A percentile compares a stretch with the other conserved stretches of the same genome.
These are phyloP conservation scores for Castor canadensis DNA, from an alignment of 2,113 vertebrate genomes.

Conservation along the genomic window DNA sequence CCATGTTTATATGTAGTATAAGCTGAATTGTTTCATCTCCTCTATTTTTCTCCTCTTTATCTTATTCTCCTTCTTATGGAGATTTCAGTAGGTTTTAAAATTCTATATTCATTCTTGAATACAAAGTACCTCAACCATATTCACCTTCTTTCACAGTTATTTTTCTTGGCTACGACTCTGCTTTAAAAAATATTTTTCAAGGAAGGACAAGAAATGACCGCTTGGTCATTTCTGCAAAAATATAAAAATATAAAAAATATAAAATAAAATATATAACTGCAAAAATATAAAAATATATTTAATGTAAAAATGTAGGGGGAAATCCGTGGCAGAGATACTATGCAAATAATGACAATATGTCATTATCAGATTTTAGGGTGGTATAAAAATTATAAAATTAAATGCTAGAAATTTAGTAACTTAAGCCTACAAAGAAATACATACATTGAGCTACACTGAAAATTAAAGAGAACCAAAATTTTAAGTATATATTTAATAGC, in stretches of 20 bases:
- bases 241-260: background rate
- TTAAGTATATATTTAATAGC: background rate
- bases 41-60: too few species aligned
- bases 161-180: background rate
- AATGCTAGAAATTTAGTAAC: background rate
- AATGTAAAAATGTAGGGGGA: background rate
- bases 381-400: background rate
- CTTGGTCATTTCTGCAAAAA: too few species aligned
- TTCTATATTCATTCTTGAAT: too few species aligned
- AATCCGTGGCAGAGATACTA: background rate
- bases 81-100: too few species aligned
- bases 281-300: background rate
- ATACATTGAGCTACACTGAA: background rate
- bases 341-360: background rate
- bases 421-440: background rate
- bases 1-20: too few species aligned
- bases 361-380: background rate
- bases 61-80: too few species aligned
- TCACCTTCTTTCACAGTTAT: background rate
- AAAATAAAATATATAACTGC: background rate
- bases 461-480: background rate
- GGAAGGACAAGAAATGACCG: background rate
- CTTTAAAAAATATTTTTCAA: slow-evolving; percentile 30
- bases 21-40: too few species aligned
- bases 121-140: too few species aligned